Evolutionary conservation across 2,888 invertebrate species (phyloP).

Genomic region (Monoplex corrugatus): DNA sequence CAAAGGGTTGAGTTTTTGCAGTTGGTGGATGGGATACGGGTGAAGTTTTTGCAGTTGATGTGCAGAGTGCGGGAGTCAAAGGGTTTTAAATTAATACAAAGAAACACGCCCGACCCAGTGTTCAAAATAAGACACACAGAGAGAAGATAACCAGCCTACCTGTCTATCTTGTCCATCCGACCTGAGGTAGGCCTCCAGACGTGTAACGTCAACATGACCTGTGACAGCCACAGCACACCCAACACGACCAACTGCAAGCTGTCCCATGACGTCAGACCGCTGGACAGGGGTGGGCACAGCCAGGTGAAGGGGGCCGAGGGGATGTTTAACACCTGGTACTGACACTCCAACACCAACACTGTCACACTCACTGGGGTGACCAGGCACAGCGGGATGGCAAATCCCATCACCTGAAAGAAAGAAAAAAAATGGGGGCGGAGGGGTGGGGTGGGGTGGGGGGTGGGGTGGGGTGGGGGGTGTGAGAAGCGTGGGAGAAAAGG

Average conservation of each 20-base stretch:
- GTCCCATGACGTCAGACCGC: conserved; percentile 43
- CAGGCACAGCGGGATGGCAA: conserved; percentile 82
- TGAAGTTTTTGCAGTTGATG: no score
- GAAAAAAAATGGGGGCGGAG: conserved; percentile 4
- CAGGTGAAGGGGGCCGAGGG: conserved; percentile 62
- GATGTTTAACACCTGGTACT: conserved; percentile 62
- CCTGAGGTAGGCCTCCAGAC: conserved; percentile 76
- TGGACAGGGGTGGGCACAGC: conserved; percentile 60
- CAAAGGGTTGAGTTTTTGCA: no score
- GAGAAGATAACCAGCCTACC: conserved; percentile 57
- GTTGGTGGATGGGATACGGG: no score
- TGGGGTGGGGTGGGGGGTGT: background rate
- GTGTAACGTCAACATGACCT: conserved; percentile 74
- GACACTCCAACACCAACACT: conserved; percentile 67
- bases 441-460: background rate
- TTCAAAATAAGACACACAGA: no score
- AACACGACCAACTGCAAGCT: conserved; percentile 65
- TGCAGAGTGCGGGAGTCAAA: no score
- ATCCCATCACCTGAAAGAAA: conserved; percentile 79
- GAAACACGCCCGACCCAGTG: no score
- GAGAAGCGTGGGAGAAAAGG: no score
- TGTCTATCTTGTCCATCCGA: conserved; percentile 75
- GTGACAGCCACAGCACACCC: conserved; percentile 73
- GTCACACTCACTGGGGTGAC: conserved; percentile 78
- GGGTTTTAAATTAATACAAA: no score